Base-by-base conservation (phyloP, 2,888 invertebrate species). In the Caenorhabditis uteleia region DNA sequence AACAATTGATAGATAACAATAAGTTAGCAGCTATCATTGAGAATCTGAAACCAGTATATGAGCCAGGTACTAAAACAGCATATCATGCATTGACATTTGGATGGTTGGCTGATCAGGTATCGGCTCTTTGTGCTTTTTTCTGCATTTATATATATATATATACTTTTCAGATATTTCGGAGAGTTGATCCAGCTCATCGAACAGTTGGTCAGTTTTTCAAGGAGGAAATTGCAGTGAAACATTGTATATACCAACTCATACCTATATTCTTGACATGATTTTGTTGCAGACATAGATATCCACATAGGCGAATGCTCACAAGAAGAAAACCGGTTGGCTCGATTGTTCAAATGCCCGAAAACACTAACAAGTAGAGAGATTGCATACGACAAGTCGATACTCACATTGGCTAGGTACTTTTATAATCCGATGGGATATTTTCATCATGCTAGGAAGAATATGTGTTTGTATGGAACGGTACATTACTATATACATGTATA, bases 31-130 rank as follows among this genome's bases (percentile, higher is more conserved):
- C 61, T 7, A 54, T 84, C n/a, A 65, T 82, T 14, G 84, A 83
- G 20, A 58, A 67, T 4, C 78, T 82, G 34, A 67, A 60, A 27
- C 83, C 84, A 3, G 68, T 71, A 25, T 84, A 83, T 79, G 45
- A 61, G 7, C 71, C 75, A 1, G 84, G 84, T 75, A 74, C 79
- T 2, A 65, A 74, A n/a, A 74, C 76, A 34, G 84, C 83, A 4
- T 84, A 84, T 70, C 85, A 85, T 64, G 80, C 75, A 2, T 57
- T 84, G 4, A 84, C 83, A n/a, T 78, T 78, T 53, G 85, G 84
- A 8, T 73, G 83, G 60, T 80, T 82, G 45, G 74, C 82, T 10
- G 84, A 84, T 59, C 79, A 78, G 36, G 61, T 84, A n/a, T n/a
- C n/a, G n/a, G n/a, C n/a, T n/a, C n/a, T n/a, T n/a, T n/a, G 33